Percentiles rank a stretch among this genome's conserved stretches.
phyloP scores from a whole-genome alignment of 2,797 vertebrate genomes.

The Xiphophorus birchmanni region DNA sequence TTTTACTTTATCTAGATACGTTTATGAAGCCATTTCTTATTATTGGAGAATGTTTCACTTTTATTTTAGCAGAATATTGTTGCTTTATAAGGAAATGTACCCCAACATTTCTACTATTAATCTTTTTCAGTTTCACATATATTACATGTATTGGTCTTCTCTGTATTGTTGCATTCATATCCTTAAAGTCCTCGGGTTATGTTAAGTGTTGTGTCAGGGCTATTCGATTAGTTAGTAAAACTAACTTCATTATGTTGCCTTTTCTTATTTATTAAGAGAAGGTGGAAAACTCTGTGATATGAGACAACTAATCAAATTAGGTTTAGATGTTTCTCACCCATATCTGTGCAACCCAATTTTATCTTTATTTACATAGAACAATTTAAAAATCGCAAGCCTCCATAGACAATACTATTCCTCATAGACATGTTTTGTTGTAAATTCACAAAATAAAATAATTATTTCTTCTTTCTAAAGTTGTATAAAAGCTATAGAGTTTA shows the following conservation, averaged over 20 bases:
- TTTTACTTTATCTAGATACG: background rate
- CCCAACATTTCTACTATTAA: background rate
- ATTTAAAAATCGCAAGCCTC: background rate
- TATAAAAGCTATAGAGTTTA: background rate
- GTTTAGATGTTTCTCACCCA: background rate
- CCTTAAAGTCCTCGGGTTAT: background rate
- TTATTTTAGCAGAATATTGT: background rate
- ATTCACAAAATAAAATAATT: background rate
- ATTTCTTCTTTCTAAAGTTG: conserved; percentile 1
- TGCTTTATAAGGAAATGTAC: background rate
- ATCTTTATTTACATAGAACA: background rate
- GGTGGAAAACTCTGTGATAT: conserved; percentile 16
- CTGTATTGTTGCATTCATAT: background rate
- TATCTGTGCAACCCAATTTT: conserved; percentile 2
- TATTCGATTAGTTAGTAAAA: background rate
- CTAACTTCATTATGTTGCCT: background rate
- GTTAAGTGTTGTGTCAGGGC: background rate
- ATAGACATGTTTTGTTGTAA: background rate
- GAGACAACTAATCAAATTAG: conserved; percentile 44
- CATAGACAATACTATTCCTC: background rate
- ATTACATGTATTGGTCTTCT: background rate
- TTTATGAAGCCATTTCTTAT: background rate
- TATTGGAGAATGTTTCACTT: background rate
- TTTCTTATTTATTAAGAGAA: conserved; percentile 13
- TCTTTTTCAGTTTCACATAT: background rate